Conservation (phyloP, 2,797 vertebrate genomes). For the Anabacerthia variegaticeps region DNA sequence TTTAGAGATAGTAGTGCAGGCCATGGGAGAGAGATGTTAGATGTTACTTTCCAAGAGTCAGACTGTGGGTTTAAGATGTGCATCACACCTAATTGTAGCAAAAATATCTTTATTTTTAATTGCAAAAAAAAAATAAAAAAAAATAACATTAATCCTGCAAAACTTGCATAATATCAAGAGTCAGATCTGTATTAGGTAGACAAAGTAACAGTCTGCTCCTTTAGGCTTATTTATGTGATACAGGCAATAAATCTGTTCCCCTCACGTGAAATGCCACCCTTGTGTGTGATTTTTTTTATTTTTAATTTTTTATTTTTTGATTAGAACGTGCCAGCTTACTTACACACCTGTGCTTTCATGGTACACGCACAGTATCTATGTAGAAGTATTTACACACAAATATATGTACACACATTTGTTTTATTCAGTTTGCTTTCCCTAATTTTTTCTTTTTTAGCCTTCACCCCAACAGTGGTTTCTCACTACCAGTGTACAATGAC, state of each 20-base stretch:
- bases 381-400: constrained; percentile 65
- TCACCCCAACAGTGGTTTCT: constrained; percentile 75
- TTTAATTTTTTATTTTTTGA: neutral
- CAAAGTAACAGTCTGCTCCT: neutral
- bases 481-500: constrained; percentile 75
- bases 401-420: constrained; percentile 68
- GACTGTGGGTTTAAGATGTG: constrained; percentile 21
- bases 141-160: neutral
- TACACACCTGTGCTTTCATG: constrained; percentile 57
- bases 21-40: neutral
- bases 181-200: neutral
- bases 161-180: neutral
- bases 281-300: constrained; percentile 10
- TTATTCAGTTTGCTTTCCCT: constrained; percentile 71
- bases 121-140: neutral
- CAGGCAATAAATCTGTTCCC: constrained; percentile 26
- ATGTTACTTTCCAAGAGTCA: constrained; percentile 6
- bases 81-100: neutral
- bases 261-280: constrained; percentile 28
- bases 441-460: constrained; percentile 74
- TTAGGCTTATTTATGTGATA: neutral
- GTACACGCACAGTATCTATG: constrained; percentile 46
- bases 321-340: constrained; percentile 45
- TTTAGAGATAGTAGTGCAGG: neutral
- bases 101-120: neutral